Conservation (phyloP, 2,113 vertebrate species). For the Aegithalos caudatus region DNA sequence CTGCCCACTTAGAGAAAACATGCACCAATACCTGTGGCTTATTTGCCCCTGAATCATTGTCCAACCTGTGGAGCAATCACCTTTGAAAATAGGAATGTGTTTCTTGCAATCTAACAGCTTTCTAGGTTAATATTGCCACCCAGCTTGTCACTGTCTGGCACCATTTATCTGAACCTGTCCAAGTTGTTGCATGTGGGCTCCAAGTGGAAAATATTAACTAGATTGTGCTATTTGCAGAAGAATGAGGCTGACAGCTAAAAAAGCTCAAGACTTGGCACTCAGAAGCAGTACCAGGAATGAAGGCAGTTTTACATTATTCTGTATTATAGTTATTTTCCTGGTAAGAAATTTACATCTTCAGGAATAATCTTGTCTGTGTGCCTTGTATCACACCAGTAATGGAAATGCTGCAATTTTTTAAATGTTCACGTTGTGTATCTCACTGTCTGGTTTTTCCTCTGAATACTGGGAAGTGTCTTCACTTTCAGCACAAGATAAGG, state of each 20-base stretch:
- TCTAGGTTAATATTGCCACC: background rate
- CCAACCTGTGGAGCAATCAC: background rate
- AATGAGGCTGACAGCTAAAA: background rate
- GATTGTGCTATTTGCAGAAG: conserved; percentile 8
- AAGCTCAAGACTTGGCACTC: background rate
- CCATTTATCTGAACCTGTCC: background rate
- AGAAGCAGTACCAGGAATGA: background rate
- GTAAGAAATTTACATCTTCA: background rate
- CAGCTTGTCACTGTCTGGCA: background rate
- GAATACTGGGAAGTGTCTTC: background rate
- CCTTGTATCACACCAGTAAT: background rate
- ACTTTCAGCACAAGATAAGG: background rate
- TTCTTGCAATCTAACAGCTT: background rate
- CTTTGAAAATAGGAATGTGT: background rate
- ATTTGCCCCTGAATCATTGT: background rate
- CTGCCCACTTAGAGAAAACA: background rate
- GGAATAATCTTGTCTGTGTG: background rate
- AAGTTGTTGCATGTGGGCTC: background rate
- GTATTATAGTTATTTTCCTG: background rate
- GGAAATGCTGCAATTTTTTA: background rate
- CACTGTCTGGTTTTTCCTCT: background rate
- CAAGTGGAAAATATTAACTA: conserved; percentile 33
- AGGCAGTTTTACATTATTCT: background rate
- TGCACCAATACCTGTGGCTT: background rate
- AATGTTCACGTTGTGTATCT: background rate